These are phyloP conservation scores for Synanthedon tipuliformis DNA, from an alignment of 2,888 invertebrate genomes.

Conservation along the genomic window DNA sequence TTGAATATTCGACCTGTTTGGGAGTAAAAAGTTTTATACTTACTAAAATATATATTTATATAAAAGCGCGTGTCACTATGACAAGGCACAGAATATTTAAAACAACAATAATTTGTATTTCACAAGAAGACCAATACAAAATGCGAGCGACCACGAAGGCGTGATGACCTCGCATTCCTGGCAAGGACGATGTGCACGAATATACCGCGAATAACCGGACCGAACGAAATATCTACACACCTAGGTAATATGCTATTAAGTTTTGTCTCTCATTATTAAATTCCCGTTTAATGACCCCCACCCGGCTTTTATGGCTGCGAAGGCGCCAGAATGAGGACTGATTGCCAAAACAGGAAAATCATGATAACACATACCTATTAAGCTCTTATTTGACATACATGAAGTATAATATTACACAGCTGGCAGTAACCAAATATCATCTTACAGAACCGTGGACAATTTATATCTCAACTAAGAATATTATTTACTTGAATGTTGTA, in stretches of 20 bases:
- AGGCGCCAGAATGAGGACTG: slow-evolving; percentile 5
- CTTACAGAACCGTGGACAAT: no score
- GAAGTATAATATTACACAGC: no score
- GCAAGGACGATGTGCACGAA: slow-evolving; percentile 59
- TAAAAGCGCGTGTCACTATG: neutral
- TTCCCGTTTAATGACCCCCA: slow-evolving; percentile 10
- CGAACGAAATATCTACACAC: neutral
- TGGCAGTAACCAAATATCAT: no score
- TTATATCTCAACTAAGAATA: no score
- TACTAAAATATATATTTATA: no score
- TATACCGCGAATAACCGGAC: slow-evolving; percentile 1
- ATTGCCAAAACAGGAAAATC: neutral
- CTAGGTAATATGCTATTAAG: neutral
- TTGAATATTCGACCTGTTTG: no score
- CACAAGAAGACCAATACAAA: slow-evolving; percentile 49
- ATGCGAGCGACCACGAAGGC: slow-evolving; percentile 47
- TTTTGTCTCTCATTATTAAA: slow-evolving; percentile 19
- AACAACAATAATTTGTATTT: slow-evolving; percentile 48
- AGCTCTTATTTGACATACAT: no score
- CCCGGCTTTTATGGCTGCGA: slow-evolving; percentile 10
- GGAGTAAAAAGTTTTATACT: no score
- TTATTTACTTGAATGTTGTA: no score
- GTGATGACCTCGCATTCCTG: slow-evolving; percentile 68
- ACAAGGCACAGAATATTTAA: slow-evolving; percentile 7
- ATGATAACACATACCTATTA: neutral